Evolutionary conservation across 1,140 invertebrate species (phyloP), one percentile per base, ranked within the genome.

Genomic region (Heliconius congener): DNA sequence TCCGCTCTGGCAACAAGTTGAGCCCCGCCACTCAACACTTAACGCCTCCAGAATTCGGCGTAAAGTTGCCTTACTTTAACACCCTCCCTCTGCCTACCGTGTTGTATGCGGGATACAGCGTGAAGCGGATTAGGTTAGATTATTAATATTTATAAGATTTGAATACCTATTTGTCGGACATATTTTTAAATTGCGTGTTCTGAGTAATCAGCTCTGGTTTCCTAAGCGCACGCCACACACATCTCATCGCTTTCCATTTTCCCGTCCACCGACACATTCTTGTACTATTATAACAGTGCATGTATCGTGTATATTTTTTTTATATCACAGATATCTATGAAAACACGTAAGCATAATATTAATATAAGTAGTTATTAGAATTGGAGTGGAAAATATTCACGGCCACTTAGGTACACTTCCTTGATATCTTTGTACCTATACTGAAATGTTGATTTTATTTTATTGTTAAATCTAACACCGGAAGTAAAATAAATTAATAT

Each of bases 371-470:
- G 5, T 6, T 66, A 66, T 30, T 66, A 37, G 9, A 66, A 66
- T 66, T 66, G 23, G 57, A 66, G 23, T 66, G 78, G 70, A 74
- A 81, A 83, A 73, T 66, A 78, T 81, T 85, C 85, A 87, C 70
- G 85, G 86, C 73, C 83, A 86, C 83, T 80, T 85, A 86, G 8
- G 2, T 60, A 60, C 85, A 86, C 85, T 90, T 88, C 88, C 87
- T 88, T 55, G 50, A 83, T 60, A 74, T 66, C 11, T 11, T 27
- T 23, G 23, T 66, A 46, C 42, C 42, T 46, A 27, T 27, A 66
- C 60, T 5, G 55, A 57, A 57, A 60, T n/a, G 8, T 60, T 23
- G 1, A 57, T 57, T 66, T 66, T 66, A 30, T 30, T 66, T 27
- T 66, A 66, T 66, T 66, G 60, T 66, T 57, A 66, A 66, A 66